Evolutionary conservation across 2,888 invertebrate genomes (phyloP).

Genomic region (Parnassius glacialis): DNA sequence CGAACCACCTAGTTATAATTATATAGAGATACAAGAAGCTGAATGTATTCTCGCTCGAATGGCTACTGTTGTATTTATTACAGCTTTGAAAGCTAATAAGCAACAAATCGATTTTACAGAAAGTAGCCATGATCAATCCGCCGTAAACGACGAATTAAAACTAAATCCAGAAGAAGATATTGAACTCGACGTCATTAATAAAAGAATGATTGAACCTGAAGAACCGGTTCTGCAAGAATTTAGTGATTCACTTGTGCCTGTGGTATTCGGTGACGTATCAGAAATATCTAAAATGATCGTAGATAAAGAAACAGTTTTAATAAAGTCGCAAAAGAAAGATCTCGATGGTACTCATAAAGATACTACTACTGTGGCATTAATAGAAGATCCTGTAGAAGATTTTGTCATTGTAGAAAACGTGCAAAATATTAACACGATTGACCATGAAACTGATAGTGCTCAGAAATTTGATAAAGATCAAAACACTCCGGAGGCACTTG

Average conservation of each 20-base stretch:
- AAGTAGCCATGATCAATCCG: no score
- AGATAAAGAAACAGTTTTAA: slow-evolving; percentile 25
- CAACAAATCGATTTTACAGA: no score
- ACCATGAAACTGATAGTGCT: background rate
- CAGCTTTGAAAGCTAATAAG: no score
- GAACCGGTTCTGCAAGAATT: background rate
- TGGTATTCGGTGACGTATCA: slow-evolving; percentile 53
- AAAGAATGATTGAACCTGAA: slow-evolving; percentile 28
- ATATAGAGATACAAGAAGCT: slow-evolving; percentile 16
- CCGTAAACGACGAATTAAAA: background rate
- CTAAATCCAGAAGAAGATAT: background rate
- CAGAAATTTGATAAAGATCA: background rate
- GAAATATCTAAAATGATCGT: slow-evolving; percentile 25
- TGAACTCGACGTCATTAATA: slow-evolving; percentile 40
- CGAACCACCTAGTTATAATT: slow-evolving; percentile 15
- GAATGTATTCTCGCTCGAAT: slow-evolving; percentile 37
- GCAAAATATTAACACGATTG: slow-evolving; percentile 6
- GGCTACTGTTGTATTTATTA: slow-evolving; percentile 7
- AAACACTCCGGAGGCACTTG: slow-evolving; percentile 13
- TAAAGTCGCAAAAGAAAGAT: slow-evolving; percentile 20
- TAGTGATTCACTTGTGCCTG: slow-evolving; percentile 44
- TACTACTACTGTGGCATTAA: background rate
- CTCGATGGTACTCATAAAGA: slow-evolving; percentile 18
- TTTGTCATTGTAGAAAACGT: slow-evolving; percentile 16
- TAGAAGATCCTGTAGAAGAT: slow-evolving; percentile 13